Base-by-base conservation (phyloP, 2,797 vertebrate genomes). In the Melanotaenia parkinsoni region DNA sequence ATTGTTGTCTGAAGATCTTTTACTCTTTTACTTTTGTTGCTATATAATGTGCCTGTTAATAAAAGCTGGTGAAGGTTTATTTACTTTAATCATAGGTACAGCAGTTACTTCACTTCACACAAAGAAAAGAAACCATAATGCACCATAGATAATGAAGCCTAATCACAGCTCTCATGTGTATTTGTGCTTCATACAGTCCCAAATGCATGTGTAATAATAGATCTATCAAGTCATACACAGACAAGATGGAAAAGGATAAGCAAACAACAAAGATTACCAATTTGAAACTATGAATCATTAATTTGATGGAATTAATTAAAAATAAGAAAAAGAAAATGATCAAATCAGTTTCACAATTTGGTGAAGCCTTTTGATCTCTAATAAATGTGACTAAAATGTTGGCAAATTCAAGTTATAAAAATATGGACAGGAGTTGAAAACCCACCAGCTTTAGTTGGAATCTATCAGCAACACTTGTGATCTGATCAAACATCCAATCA, bases 1-100 rank as follows among this genome's bases (percentile, higher is more conserved):
- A 80, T 54, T 70, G 57, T 59, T 40, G 63, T 58, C 59, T 72
- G 8, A 28, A 18, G 26, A 57, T 74, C 50, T 79, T 73, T 76
- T 22, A 50, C 45, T 58, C 66, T 54, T 60, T 51, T 53, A 61
- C 14, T 45, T 76, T 63, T 65, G 51, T 54, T 0, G 26, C 56
- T 47, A 4, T 20, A 54, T 12, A 30, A 56, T 56, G 32, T 53
- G 38, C 67, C 20, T 61, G 47, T 63, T 66, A 35, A 60, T 73
- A 75, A 77, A 38, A 73, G 60, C 64, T 67, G 40, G 18, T 2
- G 64, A 64, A 43, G 54, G 43, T 33, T 74, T 54, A 72, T 76
- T 81, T 51, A 57, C 70, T 74, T 57, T 67, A 73, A 88, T 74
- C 64, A 43, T 50, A 57, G 53, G 50, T 43, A 30, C 30, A 68